These are phyloP conservation scores for Oscheius sp. DNA, from an alignment of 2,888 invertebrate genomes.

Conservation along the genomic window DNA sequence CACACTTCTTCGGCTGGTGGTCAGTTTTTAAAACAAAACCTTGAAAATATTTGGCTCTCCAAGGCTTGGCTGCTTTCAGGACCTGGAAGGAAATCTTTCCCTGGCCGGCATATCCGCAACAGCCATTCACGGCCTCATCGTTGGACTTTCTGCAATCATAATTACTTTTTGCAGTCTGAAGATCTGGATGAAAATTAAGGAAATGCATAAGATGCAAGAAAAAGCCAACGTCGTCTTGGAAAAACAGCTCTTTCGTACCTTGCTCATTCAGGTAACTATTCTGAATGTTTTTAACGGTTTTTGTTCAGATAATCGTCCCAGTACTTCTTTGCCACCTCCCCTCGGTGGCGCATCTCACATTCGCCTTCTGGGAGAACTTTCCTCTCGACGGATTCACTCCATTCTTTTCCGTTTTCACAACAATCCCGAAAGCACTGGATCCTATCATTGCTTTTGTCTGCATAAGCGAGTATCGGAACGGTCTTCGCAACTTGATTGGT, in stretches of 20 bases:
- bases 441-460: slow-evolving; percentile 32
- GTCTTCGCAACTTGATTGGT: slow-evolving; percentile 9
- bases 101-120: slow-evolving; percentile 13
- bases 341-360: slow-evolving; percentile 22
- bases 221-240: slow-evolving; percentile 13
- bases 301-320: slow-evolving; percentile 20
- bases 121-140: slow-evolving; percentile 9
- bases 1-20: slow-evolving; percentile 18
- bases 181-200: slow-evolving; percentile 18
- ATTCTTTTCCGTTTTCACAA: slow-evolving; percentile 31
- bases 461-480: slow-evolving; percentile 22
- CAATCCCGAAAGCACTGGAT: slow-evolving; percentile 22
- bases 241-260: slow-evolving; percentile 27
- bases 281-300: neutral
- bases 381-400: slow-evolving; percentile 26
- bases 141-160: neutral
- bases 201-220: slow-evolving; percentile 16
- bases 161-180: slow-evolving; percentile 29
- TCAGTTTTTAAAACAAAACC: neutral
- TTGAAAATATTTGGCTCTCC: neutral
- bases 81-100: slow-evolving; percentile 14
- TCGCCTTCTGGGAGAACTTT: slow-evolving; percentile 31
- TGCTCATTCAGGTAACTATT: slow-evolving; percentile 20
- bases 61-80: neutral
- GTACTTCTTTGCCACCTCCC: slow-evolving; percentile 23